Evolutionary conservation across 2,888 invertebrate species (phyloP).

Genomic region (Scrobipalpa atriplicella): DNA sequence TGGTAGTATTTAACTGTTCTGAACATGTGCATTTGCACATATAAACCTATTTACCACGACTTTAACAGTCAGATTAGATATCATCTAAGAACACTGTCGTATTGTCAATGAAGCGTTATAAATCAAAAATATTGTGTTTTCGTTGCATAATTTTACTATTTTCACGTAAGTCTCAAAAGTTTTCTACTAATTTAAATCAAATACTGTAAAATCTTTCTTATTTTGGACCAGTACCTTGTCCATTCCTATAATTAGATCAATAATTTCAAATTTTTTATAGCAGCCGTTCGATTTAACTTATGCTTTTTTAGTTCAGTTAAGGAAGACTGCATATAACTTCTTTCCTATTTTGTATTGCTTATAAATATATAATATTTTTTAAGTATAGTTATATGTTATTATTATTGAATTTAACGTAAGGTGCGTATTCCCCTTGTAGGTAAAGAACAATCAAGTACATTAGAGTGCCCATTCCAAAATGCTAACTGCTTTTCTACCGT

Average conservation of each 20-base stretch:
- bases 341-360: not conserved
- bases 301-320: not conserved
- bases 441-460: slow-evolving; percentile 63
- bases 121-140: no score
- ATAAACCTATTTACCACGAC: not conserved
- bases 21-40: not conserved
- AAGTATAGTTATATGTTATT: slow-evolving; percentile 4
- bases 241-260: not conserved
- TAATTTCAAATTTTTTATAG: not conserved
- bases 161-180: no score
- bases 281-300: not conserved
- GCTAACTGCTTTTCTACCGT: slow-evolving; percentile 42
- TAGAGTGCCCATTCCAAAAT: slow-evolving; percentile 69
- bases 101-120: no score
- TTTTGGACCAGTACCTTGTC: no score
- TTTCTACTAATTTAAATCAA: no score
- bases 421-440: slow-evolving; percentile 23
- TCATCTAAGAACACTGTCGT: not conserved
- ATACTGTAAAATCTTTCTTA: no score
- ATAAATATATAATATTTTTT: slow-evolving; percentile 10
- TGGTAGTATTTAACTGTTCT: not conserved
- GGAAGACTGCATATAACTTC: not conserved
- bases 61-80: not conserved
- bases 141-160: no score
- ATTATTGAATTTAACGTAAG: slow-evolving; percentile 14